Conservation (phyloP, 1,140 invertebrate genomes). For the Araneus ventricosus region DNA sequence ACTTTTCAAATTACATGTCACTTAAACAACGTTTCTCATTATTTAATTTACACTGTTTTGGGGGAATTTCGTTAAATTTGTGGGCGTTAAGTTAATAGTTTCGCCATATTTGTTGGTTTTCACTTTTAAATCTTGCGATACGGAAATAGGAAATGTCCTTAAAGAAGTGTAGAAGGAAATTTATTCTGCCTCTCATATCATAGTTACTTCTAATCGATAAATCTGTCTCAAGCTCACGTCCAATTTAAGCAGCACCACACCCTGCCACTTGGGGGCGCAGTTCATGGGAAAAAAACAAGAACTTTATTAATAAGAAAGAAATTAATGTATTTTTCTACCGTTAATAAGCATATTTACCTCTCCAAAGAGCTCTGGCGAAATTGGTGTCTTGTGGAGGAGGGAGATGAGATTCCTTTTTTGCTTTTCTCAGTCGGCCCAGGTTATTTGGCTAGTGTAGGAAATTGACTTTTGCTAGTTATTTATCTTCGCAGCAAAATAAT, state of each 20-base stretch:
- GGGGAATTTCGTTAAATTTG: no score
- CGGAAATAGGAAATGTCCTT: no score
- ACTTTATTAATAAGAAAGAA: slow-evolving; percentile 53
- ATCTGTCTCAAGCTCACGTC: slow-evolving; percentile 2
- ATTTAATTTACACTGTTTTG: no score
- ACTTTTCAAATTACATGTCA: no score
- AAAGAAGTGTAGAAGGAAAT: neutral
- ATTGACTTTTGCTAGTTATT: slow-evolving; percentile 57
- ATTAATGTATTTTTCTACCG: slow-evolving; percentile 57
- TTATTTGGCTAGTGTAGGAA: slow-evolving; percentile 42
- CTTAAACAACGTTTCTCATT: no score
- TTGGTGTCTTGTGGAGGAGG: neutral
- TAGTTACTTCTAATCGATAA: slow-evolving; percentile 52
- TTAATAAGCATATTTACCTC: slow-evolving; percentile 56
- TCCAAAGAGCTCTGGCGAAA: slow-evolving; percentile 23
- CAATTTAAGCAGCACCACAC: slow-evolving; percentile 47
- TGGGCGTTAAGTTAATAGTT: no score
- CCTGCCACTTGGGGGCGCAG: slow-evolving; percentile 32
- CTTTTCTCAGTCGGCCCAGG: neutral
- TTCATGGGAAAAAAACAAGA: slow-evolving; percentile 37
- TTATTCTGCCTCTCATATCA: neutral
- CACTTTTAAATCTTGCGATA: no score
- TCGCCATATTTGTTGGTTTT: no score
- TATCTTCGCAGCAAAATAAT: slow-evolving; percentile 38
- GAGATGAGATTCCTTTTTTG: neutral